Conservation (phyloP, 1,140 invertebrate genomes). For the Steinernema khuongi region DNA sequence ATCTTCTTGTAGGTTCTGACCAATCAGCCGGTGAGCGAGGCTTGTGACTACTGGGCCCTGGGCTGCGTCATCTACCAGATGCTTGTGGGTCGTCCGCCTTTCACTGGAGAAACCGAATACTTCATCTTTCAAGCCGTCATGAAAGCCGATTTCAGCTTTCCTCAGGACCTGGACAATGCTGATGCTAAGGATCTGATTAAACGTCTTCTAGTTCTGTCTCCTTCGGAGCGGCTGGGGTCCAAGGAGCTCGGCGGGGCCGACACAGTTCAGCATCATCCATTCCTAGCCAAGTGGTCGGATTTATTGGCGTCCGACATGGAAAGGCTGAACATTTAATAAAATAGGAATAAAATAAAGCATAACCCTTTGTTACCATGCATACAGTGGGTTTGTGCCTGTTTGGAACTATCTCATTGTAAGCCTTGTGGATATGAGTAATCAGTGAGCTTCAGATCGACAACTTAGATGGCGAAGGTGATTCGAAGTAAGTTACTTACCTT, state of each 20-base stretch:
- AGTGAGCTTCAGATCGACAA: background rate
- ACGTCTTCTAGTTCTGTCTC: slow-evolving; percentile 69
- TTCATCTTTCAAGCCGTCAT: slow-evolving; percentile 91
- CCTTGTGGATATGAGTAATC: background rate
- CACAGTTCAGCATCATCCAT: slow-evolving; percentile 19
- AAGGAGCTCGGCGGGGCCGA: slow-evolving; percentile 18
- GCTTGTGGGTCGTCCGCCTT: slow-evolving; percentile 82
- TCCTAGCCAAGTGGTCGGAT: slow-evolving; percentile 17
- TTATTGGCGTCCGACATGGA: slow-evolving; percentile 15
- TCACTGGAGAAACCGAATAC: slow-evolving; percentile 72
- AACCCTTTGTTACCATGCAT: background rate
- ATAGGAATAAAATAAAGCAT: slow-evolving; percentile 9
- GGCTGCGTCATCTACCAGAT: slow-evolving; percentile 95
- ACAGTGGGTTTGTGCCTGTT: background rate
- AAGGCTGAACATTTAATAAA: slow-evolving; percentile 24
- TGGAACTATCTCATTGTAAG: slow-evolving; percentile 16
- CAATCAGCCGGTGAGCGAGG: slow-evolving; percentile 55
- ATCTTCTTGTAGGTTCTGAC: slow-evolving; percentile 58
- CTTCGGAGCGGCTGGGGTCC: slow-evolving; percentile 16
- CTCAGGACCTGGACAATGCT: slow-evolving; percentile 74
- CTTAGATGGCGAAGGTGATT: slow-evolving; percentile 37
- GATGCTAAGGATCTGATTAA: slow-evolving; percentile 79
- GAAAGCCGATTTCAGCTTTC: slow-evolving; percentile 82
- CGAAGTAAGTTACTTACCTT: slow-evolving; percentile 31
- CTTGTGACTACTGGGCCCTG: slow-evolving; percentile 89